Base-by-base conservation (phyloP, 2,888 invertebrate species). In the Ferrisia virgata region DNA sequence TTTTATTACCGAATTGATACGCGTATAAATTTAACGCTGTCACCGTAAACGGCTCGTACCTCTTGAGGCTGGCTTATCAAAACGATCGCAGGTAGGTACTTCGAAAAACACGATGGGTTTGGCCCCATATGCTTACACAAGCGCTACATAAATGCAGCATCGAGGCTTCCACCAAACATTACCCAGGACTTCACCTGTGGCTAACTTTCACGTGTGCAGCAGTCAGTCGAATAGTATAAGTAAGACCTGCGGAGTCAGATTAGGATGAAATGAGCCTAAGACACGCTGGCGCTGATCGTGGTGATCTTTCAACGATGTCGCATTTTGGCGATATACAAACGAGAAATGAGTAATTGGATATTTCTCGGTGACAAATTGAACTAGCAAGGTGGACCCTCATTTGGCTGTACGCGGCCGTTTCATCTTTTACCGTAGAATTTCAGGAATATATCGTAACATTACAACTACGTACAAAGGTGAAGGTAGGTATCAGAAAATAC, bases 1-100 rank as follows among this genome's bases (percentile, higher is more conserved):
- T 39, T 64, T 64, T 64, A 64, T 64, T 64, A 25, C 58, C 58
- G 58, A 64, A 64, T 64, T 64, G 58, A 64, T 64, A 64, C 58
- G 58, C 58, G 58, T 64, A 64, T 64, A 64, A 64, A 64, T 64
- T 64, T 13, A 28, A 64, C 47, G 58, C 58, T 64, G 58, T 64
- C 58, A 64, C 22, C 58, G 25, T 64, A 64, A 64, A 64, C 58
- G 28, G 22, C 28, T 64, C 58, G 58, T 28, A 47, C 47, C 18
- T 47, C 47, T 47, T 18, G 9, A 47, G 47, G 47, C 47, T 3
- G 18, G 18, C 58, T 64, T 64, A 64, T 64, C 28, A 11, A 64
- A 5, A 47, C 47, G 47, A 47, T 47, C 58, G 58, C 11, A 13
- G 58, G 1, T 28, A n/a, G n/a, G n/a, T 11, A 2, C 9, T 25